phyloP scores from a whole-genome alignment of 2,888 invertebrate genomes.

The Nomada ruficornis region DNA sequence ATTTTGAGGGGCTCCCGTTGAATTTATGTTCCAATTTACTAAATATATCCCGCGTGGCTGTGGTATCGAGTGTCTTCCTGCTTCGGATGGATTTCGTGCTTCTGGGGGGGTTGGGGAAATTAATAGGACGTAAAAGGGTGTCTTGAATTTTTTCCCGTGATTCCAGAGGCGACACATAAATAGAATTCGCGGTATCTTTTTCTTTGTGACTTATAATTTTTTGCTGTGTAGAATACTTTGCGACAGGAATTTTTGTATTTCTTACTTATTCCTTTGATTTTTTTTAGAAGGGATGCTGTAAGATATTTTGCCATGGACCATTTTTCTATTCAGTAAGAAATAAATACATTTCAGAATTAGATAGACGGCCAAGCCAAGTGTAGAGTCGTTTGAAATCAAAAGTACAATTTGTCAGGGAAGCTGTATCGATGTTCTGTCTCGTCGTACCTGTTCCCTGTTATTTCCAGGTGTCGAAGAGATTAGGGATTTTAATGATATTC shows the following conservation, averaged over 20 bases:
- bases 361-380: too few species aligned
- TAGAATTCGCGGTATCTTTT: background rate
- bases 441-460: too few species aligned
- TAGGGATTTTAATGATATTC: too few species aligned
- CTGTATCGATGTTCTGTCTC: too few species aligned
- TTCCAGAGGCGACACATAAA: too few species aligned
- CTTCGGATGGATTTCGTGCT: background rate
- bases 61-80: constrained; percentile 37
- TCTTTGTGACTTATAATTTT: background rate
- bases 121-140: background rate
- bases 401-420: too few species aligned
- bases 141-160: background rate
- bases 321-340: background rate
- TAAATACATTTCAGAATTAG: background rate
- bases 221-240: background rate
- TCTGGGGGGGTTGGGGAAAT: background rate
- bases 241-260: too few species aligned
- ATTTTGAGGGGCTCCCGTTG: constrained; percentile 26
- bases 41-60: constrained; percentile 34
- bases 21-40: constrained; percentile 55
- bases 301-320: too few species aligned
- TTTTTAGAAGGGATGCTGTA: too few species aligned
- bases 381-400: too few species aligned
- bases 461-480: too few species aligned
- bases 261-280: too few species aligned